phyloP scores from a whole-genome alignment of 2,113 vertebrate genomes.

The Pithys albifrons region DNA sequence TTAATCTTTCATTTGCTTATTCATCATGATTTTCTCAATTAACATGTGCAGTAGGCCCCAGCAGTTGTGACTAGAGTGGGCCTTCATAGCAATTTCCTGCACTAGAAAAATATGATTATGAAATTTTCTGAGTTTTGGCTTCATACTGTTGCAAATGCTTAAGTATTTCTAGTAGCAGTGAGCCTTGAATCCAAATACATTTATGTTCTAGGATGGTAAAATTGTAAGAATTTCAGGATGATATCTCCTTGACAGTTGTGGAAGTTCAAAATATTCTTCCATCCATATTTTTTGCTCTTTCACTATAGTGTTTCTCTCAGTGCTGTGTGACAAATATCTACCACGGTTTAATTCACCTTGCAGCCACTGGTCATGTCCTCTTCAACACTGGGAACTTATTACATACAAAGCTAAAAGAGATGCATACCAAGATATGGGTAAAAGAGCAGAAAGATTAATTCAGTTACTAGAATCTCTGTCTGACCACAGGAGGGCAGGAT shows the following conservation, averaged over 20 bases:
- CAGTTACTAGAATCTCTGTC: background rate
- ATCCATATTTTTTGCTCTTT: background rate
- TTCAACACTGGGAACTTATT: background rate
- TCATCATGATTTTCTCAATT: background rate
- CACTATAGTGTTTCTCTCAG: rapidly evolving
- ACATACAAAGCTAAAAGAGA: background rate
- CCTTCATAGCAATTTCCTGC: background rate
- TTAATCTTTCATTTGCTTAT: background rate
- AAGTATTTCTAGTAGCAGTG: background rate
- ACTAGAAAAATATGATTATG: background rate
- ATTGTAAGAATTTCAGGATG: background rate
- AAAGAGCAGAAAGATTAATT: background rate
- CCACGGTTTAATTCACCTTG: background rate
- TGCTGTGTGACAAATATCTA: background rate
- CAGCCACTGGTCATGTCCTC: background rate
- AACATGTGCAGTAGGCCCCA: background rate
- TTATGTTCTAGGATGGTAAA: background rate
- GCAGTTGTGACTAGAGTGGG: background rate
- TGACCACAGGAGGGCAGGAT: background rate
- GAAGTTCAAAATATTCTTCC: background rate
- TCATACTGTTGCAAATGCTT: background rate
- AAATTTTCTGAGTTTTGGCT: background rate
- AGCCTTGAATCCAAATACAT: background rate
- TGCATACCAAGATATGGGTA: rapidly evolving
- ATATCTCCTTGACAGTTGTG: background rate